phyloP scores from a whole-genome alignment of 2,797 vertebrate genomes.

The Aldrovandia affinis region DNA sequence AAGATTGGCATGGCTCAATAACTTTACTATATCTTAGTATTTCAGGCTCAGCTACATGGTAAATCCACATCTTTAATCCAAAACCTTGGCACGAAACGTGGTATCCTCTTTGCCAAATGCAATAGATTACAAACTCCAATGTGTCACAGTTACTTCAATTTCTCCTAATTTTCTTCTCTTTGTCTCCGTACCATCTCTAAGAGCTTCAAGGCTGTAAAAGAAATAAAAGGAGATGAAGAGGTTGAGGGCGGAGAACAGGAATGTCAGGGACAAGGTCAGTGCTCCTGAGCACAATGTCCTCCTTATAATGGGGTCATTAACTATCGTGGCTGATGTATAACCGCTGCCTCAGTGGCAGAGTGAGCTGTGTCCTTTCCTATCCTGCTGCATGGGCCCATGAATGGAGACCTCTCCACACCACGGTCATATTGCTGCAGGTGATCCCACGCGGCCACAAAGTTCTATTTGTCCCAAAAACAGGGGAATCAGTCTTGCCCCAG shows the following conservation, averaged over 20 bases:
- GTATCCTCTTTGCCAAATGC: neutral
- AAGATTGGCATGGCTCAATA: neutral
- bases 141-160: neutral
- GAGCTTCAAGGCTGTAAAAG: conserved; percentile 32
- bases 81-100: neutral
- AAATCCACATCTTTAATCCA: neutral
- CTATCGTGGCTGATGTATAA: neutral
- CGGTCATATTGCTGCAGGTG: too few relatives aligned
- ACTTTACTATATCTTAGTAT: neutral
- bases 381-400: neutral
- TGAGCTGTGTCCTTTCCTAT: neutral
- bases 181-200: neutral
- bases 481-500: neutral
- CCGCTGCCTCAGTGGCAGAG: neutral
- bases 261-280: conserved; percentile 54
- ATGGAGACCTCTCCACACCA: neutral
- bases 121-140: neutral
- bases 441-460: neutral
- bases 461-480: neutral
- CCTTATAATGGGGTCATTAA: neutral
- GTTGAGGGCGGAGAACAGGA: conserved; percentile 42
- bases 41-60: neutral
- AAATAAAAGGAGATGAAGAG: conserved; percentile 43
- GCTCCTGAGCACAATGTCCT: conserved; percentile 10
- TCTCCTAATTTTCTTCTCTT: conserved; percentile 13